These are phyloP conservation scores for Rhyzopertha dominica DNA, from an alignment of 1,140 invertebrate species.

Conservation along the genomic window DNA sequence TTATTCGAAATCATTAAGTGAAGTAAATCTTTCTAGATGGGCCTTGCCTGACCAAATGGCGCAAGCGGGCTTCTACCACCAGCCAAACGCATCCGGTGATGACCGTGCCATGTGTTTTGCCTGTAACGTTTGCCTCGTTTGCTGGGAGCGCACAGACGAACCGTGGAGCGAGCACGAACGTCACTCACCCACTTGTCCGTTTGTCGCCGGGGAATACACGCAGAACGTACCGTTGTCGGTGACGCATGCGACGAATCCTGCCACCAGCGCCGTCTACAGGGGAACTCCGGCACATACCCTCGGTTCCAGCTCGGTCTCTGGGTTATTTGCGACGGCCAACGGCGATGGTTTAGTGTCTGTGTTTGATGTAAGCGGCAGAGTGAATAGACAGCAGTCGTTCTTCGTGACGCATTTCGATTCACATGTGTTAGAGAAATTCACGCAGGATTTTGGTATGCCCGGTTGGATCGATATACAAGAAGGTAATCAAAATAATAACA, in stretches of 20 bases:
- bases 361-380: slow-evolving; percentile 42
- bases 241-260: slow-evolving; percentile 82
- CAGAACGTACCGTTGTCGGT: slow-evolving; percentile 91
- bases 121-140: slow-evolving; percentile 87
- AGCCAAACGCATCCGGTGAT: slow-evolving; percentile 81
- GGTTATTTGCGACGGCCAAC: slow-evolving; percentile 36
- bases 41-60: slow-evolving; percentile 92
- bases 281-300: slow-evolving; percentile 29
- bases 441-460: slow-evolving; percentile 39
- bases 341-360: slow-evolving; percentile 43
- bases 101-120: slow-evolving; percentile 94
- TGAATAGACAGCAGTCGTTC: slow-evolving; percentile 41
- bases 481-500: too few species aligned
- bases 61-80: slow-evolving; percentile 92
- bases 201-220: slow-evolving; percentile 90
- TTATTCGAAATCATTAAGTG: too few species aligned
- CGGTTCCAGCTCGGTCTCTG: slow-evolving; percentile 32
- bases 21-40: slow-evolving; percentile 73
- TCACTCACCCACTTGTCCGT: slow-evolving; percentile 87
- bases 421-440: slow-evolving; percentile 40
- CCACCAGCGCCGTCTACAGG: slow-evolving; percentile 47
- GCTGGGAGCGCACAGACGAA: slow-evolving; percentile 94
- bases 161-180: slow-evolving; percentile 94
- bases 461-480: slow-evolving; percentile 36
- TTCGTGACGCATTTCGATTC: slow-evolving; percentile 43